Evolutionary conservation across 2,797 vertebrate species (phyloP), one percentile per base, ranked within the genome.

Genomic region (Acropternis orthonyx): DNA sequence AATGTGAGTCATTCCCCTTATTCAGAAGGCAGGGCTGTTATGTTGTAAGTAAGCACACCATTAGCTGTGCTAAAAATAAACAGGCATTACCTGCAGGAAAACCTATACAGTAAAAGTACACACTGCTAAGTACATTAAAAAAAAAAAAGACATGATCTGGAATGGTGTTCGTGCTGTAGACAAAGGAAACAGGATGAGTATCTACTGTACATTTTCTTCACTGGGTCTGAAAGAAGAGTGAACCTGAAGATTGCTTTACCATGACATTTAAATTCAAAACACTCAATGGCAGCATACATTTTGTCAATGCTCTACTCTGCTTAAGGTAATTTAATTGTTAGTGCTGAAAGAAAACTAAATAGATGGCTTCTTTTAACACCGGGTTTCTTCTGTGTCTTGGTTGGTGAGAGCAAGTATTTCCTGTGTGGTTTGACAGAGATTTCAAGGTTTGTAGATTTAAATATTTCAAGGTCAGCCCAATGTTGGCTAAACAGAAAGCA

Each of bases 61-160:
- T 97, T 97, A 97, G 91, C 91, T 75, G 62, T 16, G 82, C 95
- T 98, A 97, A 98, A 97, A 98, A 97, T 97, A 98, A 97, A 96
- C 68, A 95, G 86, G 75, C 89, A 82, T n/a, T 97, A 97, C 95
- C 96, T 97, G 92, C 85, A 72, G 85, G 88, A 97, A 97, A 98
- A 92, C 79, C 92, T 95, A 85, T 93, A 88, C 18, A 79, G 44
- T 90, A 87, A 90, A 95, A 96, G 51, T 62, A 67, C 72, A 96
- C 48, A 67, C 55, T 78, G 59, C 68, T 85, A 96, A 96, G 48
- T 66, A 30, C 7, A 51, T 51, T 28, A 58, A 54, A 61, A 86
- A 91, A 13, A 26, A 39, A 67, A 14, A 20, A 79, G 8, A n/a
- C 19, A 30, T 21, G 41, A 16, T 12, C n/a, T 85, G 44, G 43